Percentiles rank a stretch among this genome's conserved stretches.
phyloP scores from a whole-genome alignment of 2,797 vertebrate genomes.

The Limosa lapponica region DNA sequence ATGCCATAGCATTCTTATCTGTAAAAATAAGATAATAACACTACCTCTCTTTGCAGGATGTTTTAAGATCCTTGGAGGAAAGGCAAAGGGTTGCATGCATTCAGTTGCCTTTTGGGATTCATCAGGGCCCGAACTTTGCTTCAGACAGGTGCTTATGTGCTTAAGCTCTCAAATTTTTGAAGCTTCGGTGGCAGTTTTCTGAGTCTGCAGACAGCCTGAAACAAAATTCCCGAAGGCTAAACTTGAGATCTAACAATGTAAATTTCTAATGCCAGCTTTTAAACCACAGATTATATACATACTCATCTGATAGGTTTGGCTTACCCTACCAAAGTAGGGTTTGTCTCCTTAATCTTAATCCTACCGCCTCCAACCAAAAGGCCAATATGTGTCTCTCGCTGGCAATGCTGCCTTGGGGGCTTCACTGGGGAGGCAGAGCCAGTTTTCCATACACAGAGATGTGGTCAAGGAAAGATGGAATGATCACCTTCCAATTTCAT shows the following conservation, averaged over 20 bases:
- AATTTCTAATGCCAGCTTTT: not conserved
- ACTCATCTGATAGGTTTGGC: not conserved
- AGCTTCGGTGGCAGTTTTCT: not conserved
- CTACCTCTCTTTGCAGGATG: not conserved
- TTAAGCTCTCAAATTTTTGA: not conserved
- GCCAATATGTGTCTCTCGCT: not conserved
- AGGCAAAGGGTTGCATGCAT: not conserved
- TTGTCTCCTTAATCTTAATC: not conserved
- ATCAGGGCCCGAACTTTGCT: not conserved
- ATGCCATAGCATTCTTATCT: not conserved
- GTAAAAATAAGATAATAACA: not conserved
- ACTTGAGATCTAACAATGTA: not conserved
- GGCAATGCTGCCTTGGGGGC: not conserved
- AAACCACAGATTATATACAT: not conserved
- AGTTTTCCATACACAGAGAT: not conserved
- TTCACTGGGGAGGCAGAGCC: not conserved
- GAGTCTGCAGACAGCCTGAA: conserved; percentile 13
- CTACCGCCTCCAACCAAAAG: not conserved
- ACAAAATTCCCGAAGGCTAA: not conserved
- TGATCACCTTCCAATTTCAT: not conserved
- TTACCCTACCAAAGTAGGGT: not conserved
- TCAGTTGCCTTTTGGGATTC: not conserved
- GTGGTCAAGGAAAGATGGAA: not conserved
- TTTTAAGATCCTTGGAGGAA: not conserved
- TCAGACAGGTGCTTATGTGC: not conserved